Evolutionary conservation across 2,113 vertebrate species (phyloP), one percentile per base, ranked within the genome.

Genomic region (Anarrhichthys ocellatus): DNA sequence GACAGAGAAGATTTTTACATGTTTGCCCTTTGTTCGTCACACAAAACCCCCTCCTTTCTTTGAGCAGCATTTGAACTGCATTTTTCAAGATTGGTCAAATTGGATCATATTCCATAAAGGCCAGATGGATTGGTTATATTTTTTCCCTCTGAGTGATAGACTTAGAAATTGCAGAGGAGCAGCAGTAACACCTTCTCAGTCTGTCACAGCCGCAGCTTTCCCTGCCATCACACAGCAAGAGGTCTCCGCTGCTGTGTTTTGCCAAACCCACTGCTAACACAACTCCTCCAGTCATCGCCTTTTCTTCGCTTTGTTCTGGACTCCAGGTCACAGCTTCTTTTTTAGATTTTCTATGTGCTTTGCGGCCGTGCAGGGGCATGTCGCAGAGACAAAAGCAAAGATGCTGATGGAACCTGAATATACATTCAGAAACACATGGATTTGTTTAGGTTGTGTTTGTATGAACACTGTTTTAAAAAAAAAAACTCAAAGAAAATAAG

Each of bases 141-240:
- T 68, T 56, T 54, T 15, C 46, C 17, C 63, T 58, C 76, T 59
- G 71, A 87, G 87, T 81, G 89, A 88, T 71, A 91, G 90, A 92
- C 86, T 90, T 46, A 70, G 86, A 86, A 80, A 87, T 82, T 84
- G 82, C 52, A 78, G 88, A 88, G 76, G 83, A 86, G 89, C 82
- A 89, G 78, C 89, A 85, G 83, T 76, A 90, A 90, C 87, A 89
- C 80, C 81, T 90, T 87, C 82, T 75, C 89, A 83, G 89, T 89
- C 88, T 90, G 85, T 88, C 87, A 86, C 85, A 72, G 87, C 79
- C 83, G 36, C 89, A 85, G 89, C 82, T 78, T 85, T 74, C 54
- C 44, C 72, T 40, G 76, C 88, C 84, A 67, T 77, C 80, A 15
- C 89, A 54, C 82, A 86, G 89, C 71, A 9, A 82, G 85, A 80